Conservation (phyloP, 2,888 invertebrate species). For the Euclidia mi region DNA sequence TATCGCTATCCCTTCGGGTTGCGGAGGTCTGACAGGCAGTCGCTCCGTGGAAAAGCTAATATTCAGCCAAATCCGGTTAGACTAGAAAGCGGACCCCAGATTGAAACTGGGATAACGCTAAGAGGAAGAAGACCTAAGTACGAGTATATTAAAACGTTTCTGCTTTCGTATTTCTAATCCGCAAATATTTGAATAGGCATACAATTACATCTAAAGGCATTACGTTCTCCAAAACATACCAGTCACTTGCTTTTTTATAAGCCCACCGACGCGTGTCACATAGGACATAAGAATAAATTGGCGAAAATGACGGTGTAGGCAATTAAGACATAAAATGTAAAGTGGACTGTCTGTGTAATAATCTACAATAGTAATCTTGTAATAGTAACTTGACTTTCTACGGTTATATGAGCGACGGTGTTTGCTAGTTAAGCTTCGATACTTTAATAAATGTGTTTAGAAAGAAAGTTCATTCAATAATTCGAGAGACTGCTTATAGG, state of each 20-base stretch:
- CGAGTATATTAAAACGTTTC: neutral
- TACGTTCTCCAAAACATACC: neutral
- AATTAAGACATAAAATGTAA: constrained; percentile 21
- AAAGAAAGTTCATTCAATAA: constrained; percentile 39
- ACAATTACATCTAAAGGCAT: neutral
- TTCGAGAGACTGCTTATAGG: constrained; percentile 4
- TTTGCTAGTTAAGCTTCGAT: constrained; percentile 23
- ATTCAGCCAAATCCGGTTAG: too few species aligned
- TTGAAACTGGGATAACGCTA: too few species aligned
- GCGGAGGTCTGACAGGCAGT: too few species aligned
- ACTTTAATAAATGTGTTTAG: constrained; percentile 23
- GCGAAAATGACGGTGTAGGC: neutral
- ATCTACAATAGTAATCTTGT: constrained; percentile 24
- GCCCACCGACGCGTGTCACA: neutral
- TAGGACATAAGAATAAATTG: neutral
- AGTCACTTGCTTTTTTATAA: neutral
- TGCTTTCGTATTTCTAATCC: constrained; percentile 17
- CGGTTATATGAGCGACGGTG: constrained; percentile 16
- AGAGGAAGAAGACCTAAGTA: too few species aligned
- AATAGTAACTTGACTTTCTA: constrained; percentile 42
- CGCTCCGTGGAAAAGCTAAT: too few species aligned
- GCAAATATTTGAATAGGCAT: constrained; percentile 27
- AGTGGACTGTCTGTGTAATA: constrained; percentile 27
- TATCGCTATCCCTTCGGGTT: too few species aligned
- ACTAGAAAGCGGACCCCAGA: too few species aligned